phyloP scores from a whole-genome alignment of 2,797 vertebrate genomes.

The Gastrophryne carolinensis region DNA sequence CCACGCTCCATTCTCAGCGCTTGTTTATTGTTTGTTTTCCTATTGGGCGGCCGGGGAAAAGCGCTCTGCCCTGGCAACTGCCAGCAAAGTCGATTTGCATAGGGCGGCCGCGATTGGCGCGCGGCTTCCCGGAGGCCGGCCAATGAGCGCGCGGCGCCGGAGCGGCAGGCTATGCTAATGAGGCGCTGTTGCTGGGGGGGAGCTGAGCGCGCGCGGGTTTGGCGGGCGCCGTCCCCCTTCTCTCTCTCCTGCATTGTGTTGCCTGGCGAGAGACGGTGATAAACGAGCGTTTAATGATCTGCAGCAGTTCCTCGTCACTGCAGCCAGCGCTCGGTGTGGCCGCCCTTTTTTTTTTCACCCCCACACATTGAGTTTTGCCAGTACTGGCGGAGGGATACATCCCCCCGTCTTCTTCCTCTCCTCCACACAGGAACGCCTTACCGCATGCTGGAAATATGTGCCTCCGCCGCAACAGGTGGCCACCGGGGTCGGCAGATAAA shows the following conservation, averaged over 20 bases:
- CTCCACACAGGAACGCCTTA: background rate
- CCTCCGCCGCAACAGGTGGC: slow-evolving; percentile 39
- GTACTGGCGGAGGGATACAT: background rate
- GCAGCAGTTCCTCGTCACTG: slow-evolving; percentile 78
- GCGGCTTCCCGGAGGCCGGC: slow-evolving; percentile 75
- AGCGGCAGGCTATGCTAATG: slow-evolving; percentile 99
- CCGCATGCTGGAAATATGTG: slow-evolving; percentile 39
- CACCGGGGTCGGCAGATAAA: slow-evolving; percentile 18
- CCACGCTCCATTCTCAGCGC: slow-evolving; percentile 95
- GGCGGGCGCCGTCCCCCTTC: no score
- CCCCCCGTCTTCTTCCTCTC: no score
- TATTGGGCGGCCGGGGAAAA: slow-evolving; percentile 91
- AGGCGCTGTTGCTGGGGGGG: slow-evolving; percentile 98
- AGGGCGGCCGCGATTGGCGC: slow-evolving; percentile 86
- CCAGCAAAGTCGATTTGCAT: slow-evolving; percentile 95
- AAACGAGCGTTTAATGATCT: slow-evolving; percentile 93
- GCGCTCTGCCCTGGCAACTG: slow-evolving; percentile 99
- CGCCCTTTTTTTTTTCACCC: background rate
- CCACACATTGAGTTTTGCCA: background rate
- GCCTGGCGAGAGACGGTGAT: slow-evolving; percentile 94
- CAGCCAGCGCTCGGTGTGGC: slow-evolving; percentile 70
- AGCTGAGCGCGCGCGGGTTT: no score
- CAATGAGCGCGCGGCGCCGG: slow-evolving; percentile 86
- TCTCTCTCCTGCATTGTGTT: slow-evolving; percentile 93
- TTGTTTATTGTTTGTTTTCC: slow-evolving; percentile 99